phyloP scores from a whole-genome alignment of 2,113 vertebrate species.

The Cynocephalus volans region DNA sequence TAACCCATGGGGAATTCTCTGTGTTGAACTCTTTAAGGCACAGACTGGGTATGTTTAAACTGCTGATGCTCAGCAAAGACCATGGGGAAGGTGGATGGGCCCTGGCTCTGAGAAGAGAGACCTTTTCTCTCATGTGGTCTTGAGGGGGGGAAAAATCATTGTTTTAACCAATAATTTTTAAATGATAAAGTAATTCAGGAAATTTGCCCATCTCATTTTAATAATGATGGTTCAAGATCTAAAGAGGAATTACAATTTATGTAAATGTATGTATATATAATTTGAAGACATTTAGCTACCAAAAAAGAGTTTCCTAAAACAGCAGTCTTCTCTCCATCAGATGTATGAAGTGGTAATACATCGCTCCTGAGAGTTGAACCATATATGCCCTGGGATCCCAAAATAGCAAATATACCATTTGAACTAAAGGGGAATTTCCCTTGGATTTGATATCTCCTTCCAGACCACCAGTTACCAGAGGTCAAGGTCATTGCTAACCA shows the following conservation, averaged over 20 bases:
- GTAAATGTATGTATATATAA: neutral
- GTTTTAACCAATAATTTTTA: neutral
- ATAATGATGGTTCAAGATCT: constrained; percentile 39
- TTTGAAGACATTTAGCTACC: neutral
- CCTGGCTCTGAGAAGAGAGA: constrained; percentile 55
- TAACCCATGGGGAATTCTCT: constrained; percentile 88
- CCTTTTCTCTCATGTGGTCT: neutral
- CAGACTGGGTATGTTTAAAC: constrained; percentile 87
- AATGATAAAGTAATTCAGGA: constrained; percentile 62
- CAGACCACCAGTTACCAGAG: constrained; percentile 41
- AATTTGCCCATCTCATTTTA: constrained; percentile 43
- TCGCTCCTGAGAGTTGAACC: neutral
- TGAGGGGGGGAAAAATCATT: neutral
- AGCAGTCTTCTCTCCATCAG: neutral
- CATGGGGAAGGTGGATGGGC: constrained; percentile 75
- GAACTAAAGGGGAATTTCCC: neutral
- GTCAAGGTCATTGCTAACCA: neutral
- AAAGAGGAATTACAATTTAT: neutral
- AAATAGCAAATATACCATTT: constrained; percentile 12
- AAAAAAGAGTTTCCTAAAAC: constrained; percentile 35
- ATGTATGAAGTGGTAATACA: neutral
- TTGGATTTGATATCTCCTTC: constrained; percentile 10
- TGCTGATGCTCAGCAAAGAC: constrained; percentile 80
- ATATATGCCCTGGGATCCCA: neutral
- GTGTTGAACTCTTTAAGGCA: constrained; percentile 88